phyloP scores from a whole-genome alignment of 2,797 vertebrate species.

The Phalanger gymnotis region DNA sequence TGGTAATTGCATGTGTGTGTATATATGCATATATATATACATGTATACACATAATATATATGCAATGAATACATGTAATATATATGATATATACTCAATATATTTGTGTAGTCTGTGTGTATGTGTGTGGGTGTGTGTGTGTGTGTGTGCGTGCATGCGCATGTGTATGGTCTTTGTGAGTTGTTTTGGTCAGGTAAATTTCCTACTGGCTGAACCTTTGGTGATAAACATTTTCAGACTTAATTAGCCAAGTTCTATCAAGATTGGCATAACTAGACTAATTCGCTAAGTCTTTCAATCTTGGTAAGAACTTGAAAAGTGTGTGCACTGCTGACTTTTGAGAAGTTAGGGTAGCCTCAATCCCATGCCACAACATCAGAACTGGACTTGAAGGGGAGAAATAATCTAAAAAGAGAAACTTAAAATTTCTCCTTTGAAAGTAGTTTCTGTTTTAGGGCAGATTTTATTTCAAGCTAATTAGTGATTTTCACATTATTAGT shows the following conservation, averaged over 20 bases:
- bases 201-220: neutral
- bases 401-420: neutral
- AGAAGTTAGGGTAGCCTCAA: neutral
- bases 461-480: neutral
- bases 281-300: neutral
- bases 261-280: neutral
- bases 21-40: no score
- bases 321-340: neutral
- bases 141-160: neutral
- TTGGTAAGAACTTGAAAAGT: neutral
- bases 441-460: conserved; percentile 15
- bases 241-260: neutral
- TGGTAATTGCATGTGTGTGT: neutral
- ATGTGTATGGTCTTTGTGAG: neutral
- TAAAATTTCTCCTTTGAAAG: conserved; percentile 28
- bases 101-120: neutral
- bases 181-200: neutral
- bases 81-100: neutral
- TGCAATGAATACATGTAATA: neutral
- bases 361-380: neutral
- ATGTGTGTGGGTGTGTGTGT: neutral
- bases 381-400: neutral
- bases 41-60: no score
- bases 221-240: neutral
- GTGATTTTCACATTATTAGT: conserved; percentile 2